These are phyloP conservation scores for Hypotaenidia okinawae DNA, from an alignment of 2,797 vertebrate species.

Conservation along the genomic window DNA sequence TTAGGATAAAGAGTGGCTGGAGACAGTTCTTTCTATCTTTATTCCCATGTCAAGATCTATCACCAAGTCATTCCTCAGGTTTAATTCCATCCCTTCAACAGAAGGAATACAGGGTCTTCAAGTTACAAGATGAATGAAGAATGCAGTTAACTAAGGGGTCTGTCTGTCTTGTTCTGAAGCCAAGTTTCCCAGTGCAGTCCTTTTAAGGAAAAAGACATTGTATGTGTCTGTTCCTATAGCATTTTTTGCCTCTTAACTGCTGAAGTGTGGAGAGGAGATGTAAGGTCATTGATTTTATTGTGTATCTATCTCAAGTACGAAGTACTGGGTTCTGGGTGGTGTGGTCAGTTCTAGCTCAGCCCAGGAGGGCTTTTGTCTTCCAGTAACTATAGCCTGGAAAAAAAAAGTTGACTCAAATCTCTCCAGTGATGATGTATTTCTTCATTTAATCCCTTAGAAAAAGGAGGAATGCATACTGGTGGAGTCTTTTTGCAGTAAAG, in stretches of 20 bases:
- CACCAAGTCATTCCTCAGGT: not conserved
- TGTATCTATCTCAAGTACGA: not conserved
- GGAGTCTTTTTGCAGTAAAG: not conserved
- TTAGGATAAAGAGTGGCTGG: not conserved
- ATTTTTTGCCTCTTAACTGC: constrained; percentile 1
- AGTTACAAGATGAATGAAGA: not conserved
- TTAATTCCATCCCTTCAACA: not conserved
- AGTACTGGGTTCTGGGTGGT: not conserved
- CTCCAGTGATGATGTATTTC: not conserved
- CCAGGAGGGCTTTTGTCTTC: not conserved
- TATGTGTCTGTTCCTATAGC: not conserved
- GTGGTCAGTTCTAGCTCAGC: not conserved
- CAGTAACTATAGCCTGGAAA: not conserved
- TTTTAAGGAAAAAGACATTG: constrained; percentile 26
- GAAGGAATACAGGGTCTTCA: not conserved
- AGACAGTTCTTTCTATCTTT: not conserved
- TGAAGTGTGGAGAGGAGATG: not conserved
- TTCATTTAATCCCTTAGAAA: not conserved
- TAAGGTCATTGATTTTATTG: not conserved
- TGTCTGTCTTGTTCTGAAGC: constrained; percentile 36
- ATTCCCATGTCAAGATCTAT: not conserved
- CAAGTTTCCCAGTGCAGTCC: not conserved
- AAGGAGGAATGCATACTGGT: not conserved
- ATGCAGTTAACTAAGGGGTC: not conserved
- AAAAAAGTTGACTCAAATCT: not conserved